Evolutionary conservation across 2,113 vertebrate genomes (phyloP), one percentile per base, ranked within the genome.

Genomic region (Boleophthalmus pectinirostris): DNA sequence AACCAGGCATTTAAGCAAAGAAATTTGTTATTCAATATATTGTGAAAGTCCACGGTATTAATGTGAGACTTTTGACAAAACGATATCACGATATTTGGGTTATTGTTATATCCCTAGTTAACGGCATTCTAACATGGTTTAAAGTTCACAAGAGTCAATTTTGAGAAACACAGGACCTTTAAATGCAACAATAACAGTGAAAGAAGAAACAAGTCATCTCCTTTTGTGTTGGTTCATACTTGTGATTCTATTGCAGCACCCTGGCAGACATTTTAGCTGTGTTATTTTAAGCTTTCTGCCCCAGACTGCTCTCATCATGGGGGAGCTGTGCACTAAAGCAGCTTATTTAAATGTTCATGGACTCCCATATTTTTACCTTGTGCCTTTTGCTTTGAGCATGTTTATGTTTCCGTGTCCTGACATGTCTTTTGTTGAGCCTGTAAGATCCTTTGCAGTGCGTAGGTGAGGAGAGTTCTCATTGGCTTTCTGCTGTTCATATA

Each of bases 261-360:
- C 73, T 66, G 71, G 63, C 47, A 56, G 38, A 51, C 24, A 38
- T 14, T 68, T 78, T 72, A 5, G 1, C n/a, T 13, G 51, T 60
- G 78, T 73, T 66, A 64, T 72, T 71, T 80, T 69, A 25, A 46
- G 8, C 70, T 81, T 60, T 71, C 51, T 66, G 21, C 43, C 16
- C 47, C 60, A 23, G 72, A 76, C 66, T 54, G 20, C 33, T 61
- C 43, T 74, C 71, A 72, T 75, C 65, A 29, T 66, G 25, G 60
- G 24, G 61, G 45, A 79, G 45, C 77, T 5, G 64, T 45, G 53
- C 49, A 74, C 0, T 68, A 64, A 58, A 80, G 61, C 68, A 68
- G 80, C 61, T 72, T 66, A 68, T 81, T 76, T 70, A 70, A 78
- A 80, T 82, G 38, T 73, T 49, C 54, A 35, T 38, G 68, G 74